A percentile compares a stretch with the other conserved stretches of the same genome.
These are phyloP conservation scores for Gallinago paraguaiae DNA, from an alignment of 2,113 vertebrate genomes.

Conservation along the genomic window DNA sequence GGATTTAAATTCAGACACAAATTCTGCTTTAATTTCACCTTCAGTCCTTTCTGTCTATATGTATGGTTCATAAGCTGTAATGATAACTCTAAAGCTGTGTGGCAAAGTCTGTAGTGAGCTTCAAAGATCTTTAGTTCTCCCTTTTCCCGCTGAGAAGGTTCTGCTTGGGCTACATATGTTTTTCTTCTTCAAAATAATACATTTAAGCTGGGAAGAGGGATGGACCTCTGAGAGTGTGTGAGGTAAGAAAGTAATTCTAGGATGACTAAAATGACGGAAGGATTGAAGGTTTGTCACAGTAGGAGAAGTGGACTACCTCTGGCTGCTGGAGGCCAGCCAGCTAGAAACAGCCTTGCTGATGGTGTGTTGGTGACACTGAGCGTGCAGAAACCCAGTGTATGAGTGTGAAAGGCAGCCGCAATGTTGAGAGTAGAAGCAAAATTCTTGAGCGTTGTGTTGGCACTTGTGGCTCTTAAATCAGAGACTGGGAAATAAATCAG, in stretches of 20 bases:
- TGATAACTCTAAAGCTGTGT: neutral
- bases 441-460: neutral
- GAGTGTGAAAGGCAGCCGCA: neutral
- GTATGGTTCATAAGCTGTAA: neutral
- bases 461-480: neutral
- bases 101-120: neutral
- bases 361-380: too few species aligned
- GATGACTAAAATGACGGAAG: accelerated
- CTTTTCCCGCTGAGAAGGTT: neutral
- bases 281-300: neutral
- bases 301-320: neutral
- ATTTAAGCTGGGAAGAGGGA: neutral
- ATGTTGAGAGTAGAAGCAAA: accelerated
- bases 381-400: neutral
- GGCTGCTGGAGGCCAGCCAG: neutral
- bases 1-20: neutral
- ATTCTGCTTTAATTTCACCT: neutral
- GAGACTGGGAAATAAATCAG: neutral
- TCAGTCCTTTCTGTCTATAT: neutral
- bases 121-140: neutral
- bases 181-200: neutral
- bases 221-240: neutral
- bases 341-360: neutral
- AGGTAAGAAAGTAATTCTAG: neutral
- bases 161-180: neutral